Percentiles rank a stretch among this genome's conserved stretches.
Conservation (phyloP, 2,113 vertebrate species). For the Aleadryas rufinucha region DNA sequence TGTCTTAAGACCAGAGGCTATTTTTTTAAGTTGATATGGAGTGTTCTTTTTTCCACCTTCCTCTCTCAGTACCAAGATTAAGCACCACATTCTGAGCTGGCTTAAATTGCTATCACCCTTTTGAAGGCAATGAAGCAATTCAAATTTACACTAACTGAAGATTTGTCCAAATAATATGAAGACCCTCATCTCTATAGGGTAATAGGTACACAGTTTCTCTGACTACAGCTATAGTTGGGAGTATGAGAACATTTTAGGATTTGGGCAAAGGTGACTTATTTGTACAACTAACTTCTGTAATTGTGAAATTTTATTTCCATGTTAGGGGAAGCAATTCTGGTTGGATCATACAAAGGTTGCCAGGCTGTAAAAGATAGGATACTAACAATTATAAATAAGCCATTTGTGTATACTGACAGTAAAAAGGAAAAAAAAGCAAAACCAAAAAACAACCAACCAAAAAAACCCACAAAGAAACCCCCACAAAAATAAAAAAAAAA, state of each 20-base stretch:
- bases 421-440: background rate
- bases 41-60: background rate
- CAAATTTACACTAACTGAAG: background rate
- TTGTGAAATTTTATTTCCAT: background rate
- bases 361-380: background rate
- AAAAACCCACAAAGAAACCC: background rate
- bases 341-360: background rate
- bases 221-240: background rate
- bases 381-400: background rate
- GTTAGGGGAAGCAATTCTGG: background rate
- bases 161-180: background rate
- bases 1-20: background rate
- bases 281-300: background rate
- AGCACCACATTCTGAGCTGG: background rate
- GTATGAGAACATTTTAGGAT: background rate
- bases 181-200: background rate
- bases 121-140: background rate
- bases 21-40: background rate
- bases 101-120: background rate
- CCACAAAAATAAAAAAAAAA: accelerated
- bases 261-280: background rate
- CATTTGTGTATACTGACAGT: background rate
- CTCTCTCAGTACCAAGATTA: background rate
- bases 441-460: background rate
- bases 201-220: background rate